Conservation (phyloP, 2,888 invertebrate species). For the Bruchidius siliquastri region DNA sequence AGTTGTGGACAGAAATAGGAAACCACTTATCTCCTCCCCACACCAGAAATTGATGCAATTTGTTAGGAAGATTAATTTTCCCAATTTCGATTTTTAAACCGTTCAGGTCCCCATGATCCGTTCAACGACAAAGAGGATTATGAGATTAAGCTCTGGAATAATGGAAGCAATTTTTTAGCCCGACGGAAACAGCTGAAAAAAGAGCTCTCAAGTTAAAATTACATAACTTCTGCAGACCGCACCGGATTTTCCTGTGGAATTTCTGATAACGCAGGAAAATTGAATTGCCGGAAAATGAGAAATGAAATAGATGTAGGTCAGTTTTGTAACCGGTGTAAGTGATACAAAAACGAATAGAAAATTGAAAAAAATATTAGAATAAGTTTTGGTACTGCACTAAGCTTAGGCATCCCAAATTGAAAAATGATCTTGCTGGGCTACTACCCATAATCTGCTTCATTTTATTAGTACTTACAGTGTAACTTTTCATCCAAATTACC, state of each 20-base stretch:
- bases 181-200: neutral
- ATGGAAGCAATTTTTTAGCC: neutral
- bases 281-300: neutral
- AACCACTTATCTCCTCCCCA: neutral
- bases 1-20: neutral
- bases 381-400: no score
- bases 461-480: conserved; percentile 74
- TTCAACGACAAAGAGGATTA: neutral
- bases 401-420: no score
- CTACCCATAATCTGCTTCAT: neutral
- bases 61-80: neutral
- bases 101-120: neutral
- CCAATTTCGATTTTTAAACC: neutral
- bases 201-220: neutral
- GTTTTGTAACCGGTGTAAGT: no score
- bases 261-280: neutral
- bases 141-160: neutral
- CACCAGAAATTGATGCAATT: neutral
- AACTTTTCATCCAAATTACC: conserved; percentile 98
- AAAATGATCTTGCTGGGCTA: no score
- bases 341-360: no score
- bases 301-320: neutral
- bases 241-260: neutral
- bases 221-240: neutral
- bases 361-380: no score